phyloP scores from a whole-genome alignment of 2,113 vertebrate species.

The western clawed frog (Xenopus tropicalis) region UCB_Xtro_10.0 CM004445.2:33895501-33896000 shows the following conservation, averaged over 20 bases:
- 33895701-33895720: too few species aligned
- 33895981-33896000: not conserved
- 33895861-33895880: constrained; percentile 16
- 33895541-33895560: too few species aligned
- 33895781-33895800: constrained; percentile 47
- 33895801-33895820: constrained; percentile 54
- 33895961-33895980: constrained; percentile 2
- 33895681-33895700: too few species aligned
- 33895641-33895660: too few species aligned
- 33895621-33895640: too few species aligned
- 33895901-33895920: constrained; percentile 30
- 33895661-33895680: too few species aligned
- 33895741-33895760: not conserved
- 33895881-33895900: constrained; percentile 6
- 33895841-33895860: not conserved
- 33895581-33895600: too few species aligned
- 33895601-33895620: too few species aligned
- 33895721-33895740: not conserved
- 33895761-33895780: not conserved
- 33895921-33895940: constrained; percentile 24
- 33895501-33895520: too few species aligned
- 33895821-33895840: constrained; percentile 48
- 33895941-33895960: constrained; percentile 25
- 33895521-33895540: too few species aligned
- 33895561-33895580: too few species aligned